Conservation (phyloP, 1,140 invertebrate genomes). For the Ptiloglossa arizonensis region DNA sequence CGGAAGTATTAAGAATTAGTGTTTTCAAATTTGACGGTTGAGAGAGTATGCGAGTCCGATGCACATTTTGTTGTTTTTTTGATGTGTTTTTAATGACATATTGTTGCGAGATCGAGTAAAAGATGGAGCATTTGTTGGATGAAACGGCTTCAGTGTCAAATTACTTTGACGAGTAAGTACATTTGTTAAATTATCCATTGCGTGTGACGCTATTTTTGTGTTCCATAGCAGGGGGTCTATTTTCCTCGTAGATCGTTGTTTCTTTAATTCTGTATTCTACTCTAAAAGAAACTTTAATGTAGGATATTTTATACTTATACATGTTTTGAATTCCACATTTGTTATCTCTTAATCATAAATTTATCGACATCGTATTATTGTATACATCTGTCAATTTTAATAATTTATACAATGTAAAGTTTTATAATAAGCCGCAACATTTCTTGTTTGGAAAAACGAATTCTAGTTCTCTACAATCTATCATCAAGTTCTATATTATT, state of each 20-base stretch:
- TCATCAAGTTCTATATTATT: too few relatives aligned
- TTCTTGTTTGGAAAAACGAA: too few relatives aligned
- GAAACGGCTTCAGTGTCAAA: conserved; percentile 69
- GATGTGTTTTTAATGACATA: conserved; percentile 10
- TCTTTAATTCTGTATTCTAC: background rate
- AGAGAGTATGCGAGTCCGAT: background rate
- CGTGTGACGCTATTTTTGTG: background rate
- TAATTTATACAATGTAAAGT: background rate
- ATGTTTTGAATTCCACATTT: background rate
- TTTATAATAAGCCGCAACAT: too few relatives aligned
- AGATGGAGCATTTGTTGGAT: conserved; percentile 64
- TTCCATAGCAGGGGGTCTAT: background rate
- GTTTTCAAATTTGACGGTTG: conserved; percentile 73
- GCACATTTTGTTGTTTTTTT: conserved; percentile 38
- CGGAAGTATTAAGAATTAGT: conserved; percentile 49
- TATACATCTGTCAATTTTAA: too few relatives aligned
- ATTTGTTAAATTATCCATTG: background rate
- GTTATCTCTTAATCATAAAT: too few relatives aligned
- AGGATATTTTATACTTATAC: background rate
- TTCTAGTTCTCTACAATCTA: too few relatives aligned
- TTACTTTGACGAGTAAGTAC: conserved; percentile 73
- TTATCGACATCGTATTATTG: too few relatives aligned
- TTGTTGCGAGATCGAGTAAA: background rate
- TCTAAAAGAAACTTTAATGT: background rate
- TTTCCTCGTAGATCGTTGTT: background rate